phyloP scores from a whole-genome alignment of 2,797 vertebrate species.

The Caiman crocodilus region DNA sequence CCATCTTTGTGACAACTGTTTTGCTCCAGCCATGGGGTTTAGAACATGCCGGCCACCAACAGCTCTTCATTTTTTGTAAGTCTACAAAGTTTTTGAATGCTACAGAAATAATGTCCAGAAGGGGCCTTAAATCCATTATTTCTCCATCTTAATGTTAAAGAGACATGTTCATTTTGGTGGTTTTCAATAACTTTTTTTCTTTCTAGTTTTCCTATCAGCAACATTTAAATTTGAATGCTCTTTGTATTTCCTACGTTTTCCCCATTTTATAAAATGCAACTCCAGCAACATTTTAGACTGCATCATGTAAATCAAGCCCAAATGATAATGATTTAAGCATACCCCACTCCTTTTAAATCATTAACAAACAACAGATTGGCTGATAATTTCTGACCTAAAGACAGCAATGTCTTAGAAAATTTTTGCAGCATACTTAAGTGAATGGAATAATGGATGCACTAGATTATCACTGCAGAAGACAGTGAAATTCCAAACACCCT shows the following conservation, averaged over 20 bases:
- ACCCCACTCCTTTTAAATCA: neutral
- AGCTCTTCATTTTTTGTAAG: too few relatives aligned
- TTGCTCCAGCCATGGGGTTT: too few relatives aligned
- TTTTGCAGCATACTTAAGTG: conserved; percentile 28
- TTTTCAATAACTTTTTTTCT: neutral
- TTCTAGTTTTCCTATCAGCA: neutral
- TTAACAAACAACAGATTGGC: neutral
- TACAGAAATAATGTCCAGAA: too few relatives aligned
- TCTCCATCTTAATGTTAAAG: neutral
- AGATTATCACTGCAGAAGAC: conserved; percentile 49
- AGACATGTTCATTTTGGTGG: neutral
- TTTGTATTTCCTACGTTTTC: neutral
- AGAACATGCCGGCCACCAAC: too few relatives aligned
- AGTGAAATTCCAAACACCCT: conserved; percentile 57
- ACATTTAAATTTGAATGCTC: neutral
- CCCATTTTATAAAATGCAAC: neutral
- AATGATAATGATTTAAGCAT: neutral
- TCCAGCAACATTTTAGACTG: neutral
- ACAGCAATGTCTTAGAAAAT: conserved; percentile 3
- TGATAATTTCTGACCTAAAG: neutral
- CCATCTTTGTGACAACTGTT: too few relatives aligned
- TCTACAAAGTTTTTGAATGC: too few relatives aligned
- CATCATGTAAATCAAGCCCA: neutral
- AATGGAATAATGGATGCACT: conserved; percentile 28
- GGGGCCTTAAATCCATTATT: too few relatives aligned